Evolutionary conservation across 2,888 invertebrate genomes (phyloP).

Genomic region (Lasioglossum zephyrum): DNA sequence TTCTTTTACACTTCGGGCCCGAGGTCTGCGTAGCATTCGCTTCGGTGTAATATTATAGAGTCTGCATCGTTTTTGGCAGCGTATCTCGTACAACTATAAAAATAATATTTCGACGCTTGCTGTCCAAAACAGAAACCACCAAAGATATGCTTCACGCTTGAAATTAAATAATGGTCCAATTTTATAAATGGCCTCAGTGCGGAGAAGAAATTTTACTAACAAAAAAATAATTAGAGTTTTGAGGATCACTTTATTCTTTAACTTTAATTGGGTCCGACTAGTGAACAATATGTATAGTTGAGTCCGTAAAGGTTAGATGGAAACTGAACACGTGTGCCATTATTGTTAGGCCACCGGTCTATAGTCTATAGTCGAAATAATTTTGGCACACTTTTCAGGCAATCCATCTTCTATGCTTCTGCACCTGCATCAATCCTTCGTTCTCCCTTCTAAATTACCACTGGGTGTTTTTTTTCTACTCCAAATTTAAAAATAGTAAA

Average conservation of each 20-base stretch:
- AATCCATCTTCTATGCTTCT: constrained; percentile 47
- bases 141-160: neutral
- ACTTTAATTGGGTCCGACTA: neutral
- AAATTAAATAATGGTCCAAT: neutral
- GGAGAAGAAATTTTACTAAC: too few species aligned
- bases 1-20: constrained; percentile 36
- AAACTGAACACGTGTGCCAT: constrained; percentile 13
- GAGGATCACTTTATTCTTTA: neutral
- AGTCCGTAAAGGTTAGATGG: neutral
- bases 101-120: neutral
- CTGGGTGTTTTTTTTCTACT: neutral
- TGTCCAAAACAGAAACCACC: neutral
- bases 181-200: neutral
- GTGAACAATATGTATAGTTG: neutral
- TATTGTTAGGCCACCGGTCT: constrained; percentile 26
- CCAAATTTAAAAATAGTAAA: neutral
- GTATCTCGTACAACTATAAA: neutral
- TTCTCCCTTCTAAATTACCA: neutral
- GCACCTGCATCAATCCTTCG: constrained; percentile 13
- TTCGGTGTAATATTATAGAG: neutral
- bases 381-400: constrained; percentile 54
- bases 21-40: constrained; percentile 29
- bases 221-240: too few species aligned
- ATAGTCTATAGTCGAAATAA: constrained; percentile 43
- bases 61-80: neutral